Evolutionary conservation across 2,113 vertebrate genomes (phyloP), one percentile per base, ranked within the genome.

Genomic region (Hyaena hyaena): DNA sequence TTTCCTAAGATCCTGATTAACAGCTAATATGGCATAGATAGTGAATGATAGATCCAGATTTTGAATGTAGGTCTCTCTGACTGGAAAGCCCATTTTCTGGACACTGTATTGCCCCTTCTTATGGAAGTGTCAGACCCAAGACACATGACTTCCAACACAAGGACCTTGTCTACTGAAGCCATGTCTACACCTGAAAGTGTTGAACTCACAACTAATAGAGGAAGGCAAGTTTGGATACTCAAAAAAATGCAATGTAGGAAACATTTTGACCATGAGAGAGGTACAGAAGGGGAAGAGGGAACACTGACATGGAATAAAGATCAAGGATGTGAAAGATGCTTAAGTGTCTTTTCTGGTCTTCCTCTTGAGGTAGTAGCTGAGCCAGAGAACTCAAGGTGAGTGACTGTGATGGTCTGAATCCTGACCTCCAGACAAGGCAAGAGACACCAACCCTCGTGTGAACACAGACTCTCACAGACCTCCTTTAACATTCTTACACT

Each of bases 1-100:
- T 73, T 94, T 66, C 24, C n/a, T 79, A 43, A 90, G 16, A 31
- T 89, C n/a, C 35, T 90, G 21, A 55, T 50, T 31, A 68, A 90
- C 9, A 61, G 15, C 31, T 86, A 50, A 94, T 11, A 50, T 92
- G 15, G 3, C 7, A 8, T 9, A 77, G 14, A 43, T 16, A 77
- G n/a, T 12, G 17, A 71, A 26, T 65, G 35, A 45, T 43, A 71
- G 50, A 43, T 48, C 15, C 21, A 24, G 4, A 19, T 76, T 89
- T 77, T 96, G 55, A 74, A 53, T 7, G 1, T 66, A 48, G 15
- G 21, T 55, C 24, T 71, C 6, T 66, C 69, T 50, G 39, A 69
- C 9, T 66, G 1, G 15, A 81, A 76, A 63, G 2, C 10, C 45
- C 33, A 11, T 77, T 88, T 66, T 63, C n/a, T 55, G 31, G 45